These are phyloP conservation scores for Melieria omissa DNA, from an alignment of 2,888 invertebrate species.

Conservation along the genomic window DNA sequence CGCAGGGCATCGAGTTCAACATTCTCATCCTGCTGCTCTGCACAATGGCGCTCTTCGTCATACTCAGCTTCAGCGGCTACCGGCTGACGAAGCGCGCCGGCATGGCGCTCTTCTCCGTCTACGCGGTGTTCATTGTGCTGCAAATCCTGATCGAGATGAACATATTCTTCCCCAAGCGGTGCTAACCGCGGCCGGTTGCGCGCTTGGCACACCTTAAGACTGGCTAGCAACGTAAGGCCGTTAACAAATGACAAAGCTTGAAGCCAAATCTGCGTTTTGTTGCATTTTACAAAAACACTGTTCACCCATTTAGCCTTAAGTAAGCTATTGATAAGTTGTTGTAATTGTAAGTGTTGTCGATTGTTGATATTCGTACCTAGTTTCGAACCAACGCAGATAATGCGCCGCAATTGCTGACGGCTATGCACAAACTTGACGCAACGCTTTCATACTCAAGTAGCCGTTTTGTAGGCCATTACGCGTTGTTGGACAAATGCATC, in stretches of 20 bases:
- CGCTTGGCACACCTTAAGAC: conserved; percentile 18
- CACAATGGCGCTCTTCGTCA: conserved; percentile 76
- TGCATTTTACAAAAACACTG: too few relatives aligned
- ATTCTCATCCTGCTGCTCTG: conserved; percentile 82
- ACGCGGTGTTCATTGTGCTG: conserved; percentile 77
- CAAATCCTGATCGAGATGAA: conserved; percentile 84
- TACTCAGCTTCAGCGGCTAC: conserved; percentile 77
- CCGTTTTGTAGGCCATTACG: too few relatives aligned
- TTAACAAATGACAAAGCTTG: not conserved
- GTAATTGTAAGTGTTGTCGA: too few relatives aligned
- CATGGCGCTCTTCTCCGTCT: conserved; percentile 73
- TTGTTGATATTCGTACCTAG: too few relatives aligned
- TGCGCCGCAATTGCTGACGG: too few relatives aligned
- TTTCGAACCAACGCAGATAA: too few relatives aligned
- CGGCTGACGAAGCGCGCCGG: conserved; percentile 78
- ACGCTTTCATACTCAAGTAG: too few relatives aligned
- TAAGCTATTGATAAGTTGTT: too few relatives aligned
- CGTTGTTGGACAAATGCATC: too few relatives aligned
- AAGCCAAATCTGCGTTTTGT: not conserved
- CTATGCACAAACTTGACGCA: too few relatives aligned
- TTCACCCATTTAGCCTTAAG: too few relatives aligned
- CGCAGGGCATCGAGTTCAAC: conserved; percentile 84
- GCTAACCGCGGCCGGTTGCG: conserved; percentile 31
- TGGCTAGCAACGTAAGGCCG: conserved; percentile 8
- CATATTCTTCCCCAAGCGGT: conserved; percentile 70